Base-by-base conservation (phyloP, 2,113 vertebrate species). In the Halichoerus grypus region DNA sequence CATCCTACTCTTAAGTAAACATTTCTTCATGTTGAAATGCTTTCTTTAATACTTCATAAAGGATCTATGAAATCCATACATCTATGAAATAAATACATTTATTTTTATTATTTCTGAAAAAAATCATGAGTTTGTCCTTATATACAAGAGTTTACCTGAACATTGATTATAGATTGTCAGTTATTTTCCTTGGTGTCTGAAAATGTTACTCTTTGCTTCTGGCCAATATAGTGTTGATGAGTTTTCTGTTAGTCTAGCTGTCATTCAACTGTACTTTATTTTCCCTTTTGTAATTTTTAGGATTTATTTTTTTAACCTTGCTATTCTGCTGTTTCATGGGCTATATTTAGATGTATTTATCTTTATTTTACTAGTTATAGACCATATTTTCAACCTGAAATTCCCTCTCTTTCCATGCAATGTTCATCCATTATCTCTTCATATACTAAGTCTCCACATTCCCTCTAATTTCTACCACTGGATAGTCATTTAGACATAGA, bases 131-230 rank as follows among this genome's bases (percentile, higher is more conserved):
- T 95, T 79, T 74, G 33, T 14, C 2, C 0, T 76, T 22, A 82
- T 42, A 97, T 91, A 76, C 0, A 67, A 84, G 21, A 83, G 15
- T 88, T 85, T 89, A n/a, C 51, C 21, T 71, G 59, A 39, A 36
- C 5, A 49, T 3, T 72, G 28, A 74, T 82, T 59, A 80, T 13
- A 90, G 4, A 65, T 85, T 65, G 1, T 65, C 18, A 42, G 7
- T 88, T 81, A 65, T 53, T 96, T 96, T 81, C 26, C 46, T n/a
- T 87, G 9, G 49, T 83, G 83, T 96, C 53, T 51, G 31, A 80
- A 80, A 79, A 79, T 31, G 46, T 12, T 69, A 33, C 13, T 88
- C n/a, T 49, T 97, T 71, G 74, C 26, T 83, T 31, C 59, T 55
- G 51, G 14, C 31, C 10, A 53, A 24, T 57, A 51, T 18, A 59